A percentile compares a stretch with the other conserved stretches of the same genome.
These are phyloP conservation scores for Apis dorsata DNA, from an alignment of 1,140 invertebrate species.

Conservation along the genomic window DNA sequence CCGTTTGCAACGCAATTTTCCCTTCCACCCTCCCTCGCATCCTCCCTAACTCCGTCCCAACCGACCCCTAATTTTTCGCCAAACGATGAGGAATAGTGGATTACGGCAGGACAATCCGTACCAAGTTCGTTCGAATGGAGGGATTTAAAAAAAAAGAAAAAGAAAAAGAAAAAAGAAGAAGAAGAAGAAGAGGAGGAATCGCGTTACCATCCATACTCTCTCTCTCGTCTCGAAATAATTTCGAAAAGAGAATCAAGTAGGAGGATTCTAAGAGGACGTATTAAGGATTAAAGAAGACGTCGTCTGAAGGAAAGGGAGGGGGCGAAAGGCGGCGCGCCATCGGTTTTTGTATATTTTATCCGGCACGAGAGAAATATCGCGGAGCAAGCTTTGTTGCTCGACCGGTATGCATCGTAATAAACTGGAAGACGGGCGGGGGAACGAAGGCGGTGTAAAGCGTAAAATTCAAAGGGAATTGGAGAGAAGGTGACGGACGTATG, in stretches of 20 bases:
- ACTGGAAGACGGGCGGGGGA: conserved; percentile 29
- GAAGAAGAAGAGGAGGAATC: not conserved
- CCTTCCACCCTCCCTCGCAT: not conserved
- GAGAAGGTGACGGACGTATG: conserved; percentile 63
- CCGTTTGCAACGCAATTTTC: conserved; percentile 73
- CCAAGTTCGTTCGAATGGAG: not conserved
- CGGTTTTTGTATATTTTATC: conserved; percentile 52
- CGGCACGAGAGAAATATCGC: conserved; percentile 4
- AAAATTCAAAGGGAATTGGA: conserved; percentile 77
- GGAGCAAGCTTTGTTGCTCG: conserved; percentile 35
- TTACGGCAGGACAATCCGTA: not conserved
- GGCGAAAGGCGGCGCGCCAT: not conserved
- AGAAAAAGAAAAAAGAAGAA: no score
- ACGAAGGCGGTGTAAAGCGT: conserved; percentile 66
- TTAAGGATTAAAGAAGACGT: not conserved
- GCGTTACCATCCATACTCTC: no score
- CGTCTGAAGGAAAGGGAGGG: no score
- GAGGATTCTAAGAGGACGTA: no score
- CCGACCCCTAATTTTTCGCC: conserved; percentile 19
- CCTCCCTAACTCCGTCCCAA: not conserved
- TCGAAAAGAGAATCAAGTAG: no score
- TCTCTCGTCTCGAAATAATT: no score
- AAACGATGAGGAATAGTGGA: not conserved
- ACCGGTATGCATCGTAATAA: conserved; percentile 45
- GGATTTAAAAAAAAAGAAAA: no score